phyloP scores from a whole-genome alignment of 2,113 vertebrate species.

The Delphinapterus leucas region DNA sequence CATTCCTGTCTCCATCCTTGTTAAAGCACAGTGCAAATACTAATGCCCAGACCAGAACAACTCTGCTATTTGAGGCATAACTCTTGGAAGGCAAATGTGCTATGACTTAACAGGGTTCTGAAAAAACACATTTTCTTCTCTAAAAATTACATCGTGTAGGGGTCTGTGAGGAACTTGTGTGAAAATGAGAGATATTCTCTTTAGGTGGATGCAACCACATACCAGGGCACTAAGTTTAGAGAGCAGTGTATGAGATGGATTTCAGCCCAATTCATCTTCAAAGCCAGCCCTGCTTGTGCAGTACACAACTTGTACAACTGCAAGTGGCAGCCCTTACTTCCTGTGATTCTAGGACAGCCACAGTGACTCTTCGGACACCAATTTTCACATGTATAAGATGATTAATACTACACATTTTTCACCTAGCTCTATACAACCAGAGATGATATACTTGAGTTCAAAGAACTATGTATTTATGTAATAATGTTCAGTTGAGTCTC shows the following conservation, averaged over 20 bases:
- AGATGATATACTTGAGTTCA: not conserved
- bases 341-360: not conserved
- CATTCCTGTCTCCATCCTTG: not conserved
- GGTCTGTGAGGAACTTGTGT: not conserved
- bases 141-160: not conserved
- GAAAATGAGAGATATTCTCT: not conserved
- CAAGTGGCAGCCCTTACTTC: too few relatives aligned
- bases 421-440: not conserved
- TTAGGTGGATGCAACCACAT: not conserved
- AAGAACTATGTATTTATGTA: not conserved
- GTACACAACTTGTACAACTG: not conserved
- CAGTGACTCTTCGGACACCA: not conserved
- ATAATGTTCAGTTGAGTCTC: not conserved
- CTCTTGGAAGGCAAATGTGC: not conserved
- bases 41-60: not conserved
- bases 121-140: not conserved
- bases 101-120: not conserved
- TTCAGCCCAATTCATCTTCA: not conserved
- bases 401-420: not conserved
- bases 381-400: not conserved
- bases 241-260: not conserved
- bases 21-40: not conserved
- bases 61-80: not conserved
- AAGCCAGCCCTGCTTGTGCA: not conserved
- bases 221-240: not conserved